phyloP scores from a whole-genome alignment of 1,140 invertebrate genomes.

The Drosophila sucinea region DNA sequence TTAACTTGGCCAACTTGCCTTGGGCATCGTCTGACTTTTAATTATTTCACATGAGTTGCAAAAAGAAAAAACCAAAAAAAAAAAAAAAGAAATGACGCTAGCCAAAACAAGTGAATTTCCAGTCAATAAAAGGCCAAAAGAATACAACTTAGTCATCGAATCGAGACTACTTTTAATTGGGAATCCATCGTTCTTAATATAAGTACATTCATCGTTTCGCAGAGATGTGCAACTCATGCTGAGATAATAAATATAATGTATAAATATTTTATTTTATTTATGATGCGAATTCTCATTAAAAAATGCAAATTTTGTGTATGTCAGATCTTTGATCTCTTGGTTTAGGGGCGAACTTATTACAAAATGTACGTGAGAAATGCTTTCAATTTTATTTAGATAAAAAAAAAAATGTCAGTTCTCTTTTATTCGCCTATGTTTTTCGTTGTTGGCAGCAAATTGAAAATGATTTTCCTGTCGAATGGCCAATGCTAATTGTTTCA shows the following conservation, averaged over 20 bases:
- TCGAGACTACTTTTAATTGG: constrained; percentile 4
- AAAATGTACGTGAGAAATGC: not conserved
- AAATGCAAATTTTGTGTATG: constrained; percentile 2
- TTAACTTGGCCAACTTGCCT: constrained; percentile 47
- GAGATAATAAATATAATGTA: not conserved
- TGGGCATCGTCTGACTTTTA: constrained; percentile 40
- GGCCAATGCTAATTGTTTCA: constrained; percentile 46
- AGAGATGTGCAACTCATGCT: not conserved
- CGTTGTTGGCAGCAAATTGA: constrained; percentile 31
- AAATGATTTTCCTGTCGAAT: constrained; percentile 50
- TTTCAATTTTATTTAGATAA: not conserved
- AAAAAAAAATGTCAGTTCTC: not conserved
- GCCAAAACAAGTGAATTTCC: constrained; percentile 37
- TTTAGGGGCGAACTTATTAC: not conserved
- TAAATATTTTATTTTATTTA: constrained; percentile 3
- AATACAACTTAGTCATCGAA: constrained; percentile 31
- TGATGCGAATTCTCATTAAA: not conserved
- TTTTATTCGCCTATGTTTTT: not conserved
- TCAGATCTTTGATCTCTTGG: constrained; percentile 3
- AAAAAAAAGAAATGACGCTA: not conserved
- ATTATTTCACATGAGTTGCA: constrained; percentile 75
- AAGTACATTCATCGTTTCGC: not conserved
- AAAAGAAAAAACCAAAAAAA: constrained; percentile 40
- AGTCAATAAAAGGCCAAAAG: constrained; percentile 52
- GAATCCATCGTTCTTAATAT: not conserved